Evolutionary conservation across 2,888 invertebrate species (phyloP), one percentile per base, ranked within the genome.

Genomic region (Ametastegia equiseti): DNA sequence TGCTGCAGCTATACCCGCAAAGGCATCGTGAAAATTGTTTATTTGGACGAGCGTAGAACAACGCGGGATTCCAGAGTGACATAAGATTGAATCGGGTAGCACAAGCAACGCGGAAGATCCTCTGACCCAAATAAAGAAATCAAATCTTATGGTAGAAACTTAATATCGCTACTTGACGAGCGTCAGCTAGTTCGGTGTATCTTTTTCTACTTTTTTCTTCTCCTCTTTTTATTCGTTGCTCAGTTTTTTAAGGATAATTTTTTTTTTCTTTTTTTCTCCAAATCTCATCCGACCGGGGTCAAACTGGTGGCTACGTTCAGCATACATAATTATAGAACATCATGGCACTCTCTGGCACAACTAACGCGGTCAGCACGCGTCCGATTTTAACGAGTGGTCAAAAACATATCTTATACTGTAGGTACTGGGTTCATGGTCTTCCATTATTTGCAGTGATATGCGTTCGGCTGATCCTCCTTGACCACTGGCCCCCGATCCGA

Each of bases 91-190:
- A 75, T 54, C 33, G 75, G 75, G 75, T 27, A 54, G 36, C 54
- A n/a, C n/a, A 36, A 23, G 19, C 60, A 78, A 42, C 78, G 42
- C 60, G 60, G 78, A 78, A 78, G 60, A 60, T 78, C 27, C 60
- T 30, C 36, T 63, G 78, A 78, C 57, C 78, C 60, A 60, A 78
- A 78, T 78, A 60, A n/a, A 60, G 78, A 78, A 78, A 60, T 78
- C 60, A 63, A 78, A 54, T 39, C 60, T 60, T 42, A n/a, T n/a
- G 2, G 78, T 60, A 78, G 78, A 78, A 78, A 78, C 63, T 39
- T 60, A 45, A 78, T 78, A 78, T 60, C 60, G 57, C 60, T 78
- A 78, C 60, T 42, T 63, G 78, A 60, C 47, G 54, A 54, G 42
- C 75, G 39, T 19, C 27, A 27, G 71, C 71, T 71, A 45, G 71